These are phyloP conservation scores for Trissolcus basalis DNA, from an alignment of 1,140 invertebrate species.

Conservation along the genomic window DNA sequence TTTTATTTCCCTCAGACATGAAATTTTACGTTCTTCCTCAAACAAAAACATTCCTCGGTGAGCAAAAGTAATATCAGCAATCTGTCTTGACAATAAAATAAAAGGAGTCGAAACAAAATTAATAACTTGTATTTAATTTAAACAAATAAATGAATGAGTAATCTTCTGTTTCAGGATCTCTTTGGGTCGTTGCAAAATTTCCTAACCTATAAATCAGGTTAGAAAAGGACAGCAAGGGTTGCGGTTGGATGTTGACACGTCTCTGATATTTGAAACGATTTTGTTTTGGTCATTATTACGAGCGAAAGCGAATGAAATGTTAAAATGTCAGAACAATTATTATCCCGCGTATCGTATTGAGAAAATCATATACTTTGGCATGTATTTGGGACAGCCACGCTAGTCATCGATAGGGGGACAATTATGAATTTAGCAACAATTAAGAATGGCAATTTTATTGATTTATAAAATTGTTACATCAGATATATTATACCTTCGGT, in stretches of 20 bases:
- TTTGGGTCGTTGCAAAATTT: neutral
- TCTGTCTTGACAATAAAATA: too few relatives aligned
- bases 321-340: conserved; percentile 9
- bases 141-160: neutral
- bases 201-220: neutral
- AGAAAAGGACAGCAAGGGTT: neutral
- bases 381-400: neutral
- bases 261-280: conserved; percentile 3
- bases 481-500: neutral
- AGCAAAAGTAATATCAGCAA: too few relatives aligned
- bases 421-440: conserved; percentile 20
- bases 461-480: conserved; percentile 16
- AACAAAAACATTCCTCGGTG: too few relatives aligned
- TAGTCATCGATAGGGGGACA: neutral
- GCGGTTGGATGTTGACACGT: conserved; percentile 1
- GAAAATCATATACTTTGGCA: neutral
- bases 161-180: neutral
- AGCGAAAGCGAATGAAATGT: conserved; percentile 1
- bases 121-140: too few relatives aligned
- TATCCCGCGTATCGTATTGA: conserved; percentile 11
- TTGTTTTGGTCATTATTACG: conserved; percentile 17
- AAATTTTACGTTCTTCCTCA: too few relatives aligned
- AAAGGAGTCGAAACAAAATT: too few relatives aligned
- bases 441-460: conserved; percentile 8
- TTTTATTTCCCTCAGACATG: too few relatives aligned